Evolutionary conservation across 1,140 invertebrate genomes (phyloP).

Genomic region (Oscheius sp.): DNA sequence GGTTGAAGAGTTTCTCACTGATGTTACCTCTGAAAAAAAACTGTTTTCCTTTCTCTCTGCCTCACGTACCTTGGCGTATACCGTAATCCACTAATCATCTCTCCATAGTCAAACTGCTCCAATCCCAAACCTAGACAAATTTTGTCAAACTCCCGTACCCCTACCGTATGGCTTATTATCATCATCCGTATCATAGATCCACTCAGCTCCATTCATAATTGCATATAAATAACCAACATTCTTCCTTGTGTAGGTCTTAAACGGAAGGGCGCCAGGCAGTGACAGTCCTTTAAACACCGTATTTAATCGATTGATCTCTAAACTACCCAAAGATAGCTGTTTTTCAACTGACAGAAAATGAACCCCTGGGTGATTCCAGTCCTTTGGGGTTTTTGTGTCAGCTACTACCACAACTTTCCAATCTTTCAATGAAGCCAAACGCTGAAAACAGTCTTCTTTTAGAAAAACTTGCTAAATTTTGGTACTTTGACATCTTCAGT

Average conservation of each 20-base stretch:
- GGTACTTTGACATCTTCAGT: conserved; percentile 31
- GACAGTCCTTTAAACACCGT: no score
- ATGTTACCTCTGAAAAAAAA: no score
- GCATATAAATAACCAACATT: conserved; percentile 52
- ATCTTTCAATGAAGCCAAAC: conserved; percentile 13
- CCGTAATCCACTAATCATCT: conserved; percentile 4
- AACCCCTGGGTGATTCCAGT: conserved; percentile 44
- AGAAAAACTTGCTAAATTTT: background rate
- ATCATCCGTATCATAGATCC: conserved; percentile 62
- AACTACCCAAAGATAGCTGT: conserved; percentile 39
- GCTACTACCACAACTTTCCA: conserved; percentile 57
- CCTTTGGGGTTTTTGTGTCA: conserved; percentile 51
- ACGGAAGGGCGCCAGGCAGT: conserved; percentile 31
- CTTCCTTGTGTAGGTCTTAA: conserved; percentile 47
- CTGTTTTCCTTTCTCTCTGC: no score
- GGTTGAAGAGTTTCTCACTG: conserved; percentile 51
- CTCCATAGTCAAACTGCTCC: conserved; percentile 23
- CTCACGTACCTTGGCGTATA: conserved; percentile 48
- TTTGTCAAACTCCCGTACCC: background rate
- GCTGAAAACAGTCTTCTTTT: background rate
- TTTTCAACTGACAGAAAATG: conserved; percentile 41
- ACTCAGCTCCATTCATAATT: conserved; percentile 53
- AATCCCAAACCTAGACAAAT: conserved; percentile 22
- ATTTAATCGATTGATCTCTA: background rate
- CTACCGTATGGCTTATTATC: conserved; percentile 54